These are phyloP conservation scores for Aselliscus stoliczkanus DNA, from an alignment of 2,797 vertebrate species.

Conservation along the genomic window DNA sequence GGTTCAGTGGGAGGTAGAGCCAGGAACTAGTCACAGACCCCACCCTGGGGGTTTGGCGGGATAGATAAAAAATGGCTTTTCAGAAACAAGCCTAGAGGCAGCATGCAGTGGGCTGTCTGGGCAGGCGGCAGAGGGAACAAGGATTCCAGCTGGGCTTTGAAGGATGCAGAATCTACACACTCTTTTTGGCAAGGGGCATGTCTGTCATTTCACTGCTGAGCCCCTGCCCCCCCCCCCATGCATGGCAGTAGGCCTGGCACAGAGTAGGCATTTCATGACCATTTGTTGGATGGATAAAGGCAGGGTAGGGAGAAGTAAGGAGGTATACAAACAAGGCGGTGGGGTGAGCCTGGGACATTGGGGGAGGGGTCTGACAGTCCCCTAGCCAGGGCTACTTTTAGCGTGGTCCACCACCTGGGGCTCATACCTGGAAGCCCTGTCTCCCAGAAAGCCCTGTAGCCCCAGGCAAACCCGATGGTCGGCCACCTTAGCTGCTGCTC, in stretches of 20 bases:
- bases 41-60: neutral
- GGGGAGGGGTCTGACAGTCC: neutral
- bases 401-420: neutral
- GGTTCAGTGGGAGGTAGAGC: neutral
- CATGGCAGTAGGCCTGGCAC: neutral
- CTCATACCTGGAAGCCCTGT: neutral
- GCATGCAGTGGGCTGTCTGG: neutral
- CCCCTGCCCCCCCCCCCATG: neutral
- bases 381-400: neutral
- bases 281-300: neutral
- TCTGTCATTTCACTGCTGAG: neutral
- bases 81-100: neutral
- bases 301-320: neutral
- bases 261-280: neutral
- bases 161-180: neutral
- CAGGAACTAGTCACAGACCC: neutral
- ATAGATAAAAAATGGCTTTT: neutral
- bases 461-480: neutral
- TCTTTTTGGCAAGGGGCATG: neutral
- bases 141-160: neutral
- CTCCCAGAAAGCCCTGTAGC: neutral
- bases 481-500: neutral
- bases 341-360: neutral
- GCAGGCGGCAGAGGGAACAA: neutral
- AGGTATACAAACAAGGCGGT: neutral